Evolutionary conservation across 1,140 invertebrate species (phyloP).

Genomic region (Nymphalis io): DNA sequence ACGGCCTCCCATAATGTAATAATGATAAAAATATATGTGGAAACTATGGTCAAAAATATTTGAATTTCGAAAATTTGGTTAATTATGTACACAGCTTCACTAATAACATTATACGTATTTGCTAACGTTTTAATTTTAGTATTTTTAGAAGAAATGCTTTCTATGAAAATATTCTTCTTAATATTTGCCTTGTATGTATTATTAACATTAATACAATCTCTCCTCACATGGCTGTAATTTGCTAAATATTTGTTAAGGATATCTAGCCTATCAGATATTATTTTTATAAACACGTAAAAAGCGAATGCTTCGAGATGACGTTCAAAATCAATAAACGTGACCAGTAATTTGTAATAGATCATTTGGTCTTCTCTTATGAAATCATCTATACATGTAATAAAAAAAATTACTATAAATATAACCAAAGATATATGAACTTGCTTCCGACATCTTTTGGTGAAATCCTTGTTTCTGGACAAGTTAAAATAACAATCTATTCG

Average conservation of each 20-base stretch:
- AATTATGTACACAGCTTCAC: slow-evolving; percentile 47
- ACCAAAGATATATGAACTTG: slow-evolving; percentile 25
- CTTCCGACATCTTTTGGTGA: slow-evolving; percentile 44
- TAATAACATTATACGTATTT: slow-evolving; percentile 48
- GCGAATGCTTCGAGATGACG: slow-evolving; percentile 52
- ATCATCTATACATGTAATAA: slow-evolving; percentile 13
- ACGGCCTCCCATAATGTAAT: slow-evolving; percentile 58
- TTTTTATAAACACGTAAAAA: slow-evolving; percentile 50
- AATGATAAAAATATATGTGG: slow-evolving; percentile 57
- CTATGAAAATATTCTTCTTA: slow-evolving; percentile 42
- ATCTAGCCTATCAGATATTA: slow-evolving; percentile 44
- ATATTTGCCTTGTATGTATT: slow-evolving; percentile 7
- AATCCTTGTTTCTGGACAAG: slow-evolving; percentile 38
- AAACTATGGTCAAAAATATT: slow-evolving; percentile 52
- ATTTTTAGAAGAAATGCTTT: slow-evolving; percentile 18
- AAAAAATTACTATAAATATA: slow-evolving; percentile 20
- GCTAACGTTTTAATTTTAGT: slow-evolving; percentile 52
- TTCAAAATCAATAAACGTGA: slow-evolving; percentile 47
- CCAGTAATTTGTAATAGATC: slow-evolving; percentile 23
- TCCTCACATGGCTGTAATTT: neutral
- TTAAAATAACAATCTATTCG: slow-evolving; percentile 48
- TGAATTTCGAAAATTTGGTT: slow-evolving; percentile 59
- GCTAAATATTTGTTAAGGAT: slow-evolving; percentile 54
- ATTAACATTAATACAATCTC: neutral
- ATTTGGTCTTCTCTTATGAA: neutral